Conservation (phyloP, 2,888 invertebrate species). For the Eupithecia subumbrata region DNA sequence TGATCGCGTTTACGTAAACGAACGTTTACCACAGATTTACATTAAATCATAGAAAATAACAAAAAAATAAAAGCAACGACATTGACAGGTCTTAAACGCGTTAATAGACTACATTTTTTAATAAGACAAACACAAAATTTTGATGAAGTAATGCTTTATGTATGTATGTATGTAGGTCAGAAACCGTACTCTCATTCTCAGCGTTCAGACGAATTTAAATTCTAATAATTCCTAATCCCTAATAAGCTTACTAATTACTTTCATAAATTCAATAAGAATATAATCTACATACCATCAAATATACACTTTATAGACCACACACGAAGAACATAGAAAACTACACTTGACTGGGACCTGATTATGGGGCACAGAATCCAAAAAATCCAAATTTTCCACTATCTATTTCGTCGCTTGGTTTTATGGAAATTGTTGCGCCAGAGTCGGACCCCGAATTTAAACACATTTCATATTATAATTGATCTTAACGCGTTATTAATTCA, state of each 20-base stretch:
- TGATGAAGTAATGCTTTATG: neutral
- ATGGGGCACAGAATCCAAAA: neutral
- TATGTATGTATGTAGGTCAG: neutral
- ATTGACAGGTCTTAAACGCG: too few relatives aligned
- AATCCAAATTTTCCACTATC: neutral
- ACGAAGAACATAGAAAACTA: conserved; percentile 51
- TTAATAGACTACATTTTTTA: too few relatives aligned
- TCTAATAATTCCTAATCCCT: conserved; percentile 17
- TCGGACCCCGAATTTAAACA: conserved; percentile 40
- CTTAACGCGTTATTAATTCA: conserved; percentile 71
- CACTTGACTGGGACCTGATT: conserved; percentile 27
- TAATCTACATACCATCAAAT: conserved; percentile 37
- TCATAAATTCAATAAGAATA: conserved; percentile 41
- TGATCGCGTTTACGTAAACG: too few relatives aligned
- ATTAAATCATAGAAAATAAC: too few relatives aligned
- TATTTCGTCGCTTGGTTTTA: neutral
- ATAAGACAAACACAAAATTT: neutral
- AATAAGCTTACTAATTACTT: conserved; percentile 32
- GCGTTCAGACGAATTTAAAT: conserved; percentile 38
- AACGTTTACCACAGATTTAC: too few relatives aligned
- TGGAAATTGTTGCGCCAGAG: neutral
- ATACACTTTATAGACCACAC: conserved; percentile 55
- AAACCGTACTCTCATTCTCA: neutral
- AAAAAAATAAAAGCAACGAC: too few relatives aligned
- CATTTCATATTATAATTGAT: conserved; percentile 64